Evolutionary conservation across 92 coral and sea anemone species (phyloP).

Genomic region (Nematostella vectensis): DNA sequence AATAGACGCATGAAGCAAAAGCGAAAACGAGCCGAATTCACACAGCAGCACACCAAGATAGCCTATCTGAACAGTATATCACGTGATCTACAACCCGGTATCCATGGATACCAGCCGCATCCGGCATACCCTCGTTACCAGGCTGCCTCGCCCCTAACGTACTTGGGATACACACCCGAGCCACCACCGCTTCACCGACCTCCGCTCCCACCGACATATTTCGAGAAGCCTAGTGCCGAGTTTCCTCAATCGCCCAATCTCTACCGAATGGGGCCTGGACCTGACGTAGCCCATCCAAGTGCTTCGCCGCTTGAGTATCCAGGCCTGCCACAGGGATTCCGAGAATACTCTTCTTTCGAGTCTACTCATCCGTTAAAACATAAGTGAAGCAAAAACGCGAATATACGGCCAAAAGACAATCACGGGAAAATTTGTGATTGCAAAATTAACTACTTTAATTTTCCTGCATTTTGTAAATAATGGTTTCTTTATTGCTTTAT

Average conservation of each 20-base stretch:
- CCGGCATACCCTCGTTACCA: slow-evolving; percentile 5
- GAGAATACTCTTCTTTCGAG: background rate
- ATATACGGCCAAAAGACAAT: too few species aligned
- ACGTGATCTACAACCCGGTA: slow-evolving; percentile 8
- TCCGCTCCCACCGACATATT: background rate
- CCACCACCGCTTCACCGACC: background rate
- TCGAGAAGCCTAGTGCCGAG: slow-evolving; percentile 10
- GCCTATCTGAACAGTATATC: slow-evolving; percentile 20
- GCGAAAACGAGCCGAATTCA: slow-evolving; percentile 22
- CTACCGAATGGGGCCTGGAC: background rate
- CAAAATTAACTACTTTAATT: too few species aligned
- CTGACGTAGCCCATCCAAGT: too few species aligned
- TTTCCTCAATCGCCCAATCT: slow-evolving; percentile 6
- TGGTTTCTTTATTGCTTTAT: too few species aligned
- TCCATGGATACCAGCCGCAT: slow-evolving; percentile 24
- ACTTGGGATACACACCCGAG: slow-evolving; percentile 7
- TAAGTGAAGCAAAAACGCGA: too few species aligned
- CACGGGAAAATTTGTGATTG: too few species aligned
- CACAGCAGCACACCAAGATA: slow-evolving; percentile 27
- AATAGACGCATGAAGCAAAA: slow-evolving; percentile 30
- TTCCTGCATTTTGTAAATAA: too few species aligned
- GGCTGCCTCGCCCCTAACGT: background rate
- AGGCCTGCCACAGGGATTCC: slow-evolving; percentile 1
- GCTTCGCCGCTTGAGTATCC: slow-evolving; percentile 14
- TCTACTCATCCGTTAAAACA: too few species aligned